Conservation (phyloP, 2,888 invertebrate species). For the Rhagonycha lutea region DNA sequence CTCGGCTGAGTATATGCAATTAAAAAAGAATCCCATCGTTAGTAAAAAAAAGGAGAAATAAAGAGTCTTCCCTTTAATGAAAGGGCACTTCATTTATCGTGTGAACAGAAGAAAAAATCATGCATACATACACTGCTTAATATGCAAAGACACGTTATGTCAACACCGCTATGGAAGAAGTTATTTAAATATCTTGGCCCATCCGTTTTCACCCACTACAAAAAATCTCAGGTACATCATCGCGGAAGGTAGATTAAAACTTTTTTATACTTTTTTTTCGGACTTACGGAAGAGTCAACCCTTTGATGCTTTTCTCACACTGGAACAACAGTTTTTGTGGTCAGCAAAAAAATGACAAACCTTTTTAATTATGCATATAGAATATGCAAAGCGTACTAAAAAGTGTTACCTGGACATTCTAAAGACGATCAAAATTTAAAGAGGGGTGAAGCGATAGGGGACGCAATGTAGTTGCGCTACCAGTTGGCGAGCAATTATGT, state of each 20-base stretch:
- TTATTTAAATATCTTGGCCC: conserved; percentile 26
- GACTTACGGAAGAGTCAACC: conserved; percentile 41
- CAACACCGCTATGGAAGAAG: conserved; percentile 47
- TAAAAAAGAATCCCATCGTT: conserved; percentile 19
- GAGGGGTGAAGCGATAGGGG: conserved; percentile 1
- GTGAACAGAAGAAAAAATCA: conserved; percentile 52
- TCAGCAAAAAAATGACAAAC: conserved; percentile 44
- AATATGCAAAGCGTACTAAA: conserved; percentile 15
- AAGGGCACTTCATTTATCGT: conserved; percentile 47
- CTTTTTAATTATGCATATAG: conserved; percentile 44
- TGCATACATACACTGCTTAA: conserved; percentile 49
- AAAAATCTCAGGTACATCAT: conserved; percentile 51
- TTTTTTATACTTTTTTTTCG: conserved; percentile 48
- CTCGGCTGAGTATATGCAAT: conserved; percentile 7
- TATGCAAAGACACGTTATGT: conserved; percentile 56
- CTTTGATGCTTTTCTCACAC: conserved; percentile 50
- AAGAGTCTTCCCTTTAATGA: conserved; percentile 26
- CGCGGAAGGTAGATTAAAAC: conserved; percentile 34
- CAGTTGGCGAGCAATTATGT: conserved; percentile 10
- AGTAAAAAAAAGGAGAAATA: conserved; percentile 18
- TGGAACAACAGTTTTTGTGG: conserved; percentile 42
- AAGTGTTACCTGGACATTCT: conserved; percentile 10
- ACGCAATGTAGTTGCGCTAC: conserved; percentile 1
- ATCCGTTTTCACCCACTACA: conserved; percentile 49
- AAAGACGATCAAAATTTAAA: neutral